These are phyloP conservation scores for Habropoda laboriosa DNA, from an alignment of 1,140 invertebrate species.

Conservation along the genomic window DNA sequence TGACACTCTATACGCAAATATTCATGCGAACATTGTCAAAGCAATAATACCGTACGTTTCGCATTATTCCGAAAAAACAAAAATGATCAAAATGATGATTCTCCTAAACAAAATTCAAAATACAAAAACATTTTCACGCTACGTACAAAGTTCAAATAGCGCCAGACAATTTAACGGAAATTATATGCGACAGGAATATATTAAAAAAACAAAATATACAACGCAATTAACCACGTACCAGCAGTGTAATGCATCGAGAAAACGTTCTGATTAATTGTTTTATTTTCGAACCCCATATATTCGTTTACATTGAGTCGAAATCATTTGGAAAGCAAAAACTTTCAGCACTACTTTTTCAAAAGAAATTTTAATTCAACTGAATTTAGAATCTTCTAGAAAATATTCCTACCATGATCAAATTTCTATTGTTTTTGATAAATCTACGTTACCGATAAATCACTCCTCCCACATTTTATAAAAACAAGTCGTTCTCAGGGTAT, in stretches of 20 bases:
- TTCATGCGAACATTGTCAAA: neutral
- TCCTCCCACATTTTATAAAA: neutral
- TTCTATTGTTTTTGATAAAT: neutral
- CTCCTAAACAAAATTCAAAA: neutral
- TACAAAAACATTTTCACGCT: neutral
- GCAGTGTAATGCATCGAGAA: constrained; percentile 44
- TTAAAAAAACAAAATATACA: neutral
- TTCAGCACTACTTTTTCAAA: constrained; percentile 8
- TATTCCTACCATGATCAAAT: neutral
- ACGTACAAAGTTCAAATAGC: neutral
- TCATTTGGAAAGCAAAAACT: constrained; percentile 24
- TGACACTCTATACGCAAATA: neutral
- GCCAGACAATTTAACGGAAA: neutral
- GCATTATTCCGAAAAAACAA: neutral
- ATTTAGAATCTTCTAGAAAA: neutral
- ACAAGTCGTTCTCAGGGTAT: neutral
- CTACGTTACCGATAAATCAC: neutral
- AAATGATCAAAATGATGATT: neutral
- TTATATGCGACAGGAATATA: neutral
- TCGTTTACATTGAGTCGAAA: constrained; percentile 34
- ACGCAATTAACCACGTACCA: constrained; percentile 57
- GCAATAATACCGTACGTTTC: neutral
- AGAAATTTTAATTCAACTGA: neutral
- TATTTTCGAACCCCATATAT: constrained; percentile 53
- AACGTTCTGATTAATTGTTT: constrained; percentile 52